Conservation (phyloP, 2,888 invertebrate species). For the Drosophila atripex region DNA sequence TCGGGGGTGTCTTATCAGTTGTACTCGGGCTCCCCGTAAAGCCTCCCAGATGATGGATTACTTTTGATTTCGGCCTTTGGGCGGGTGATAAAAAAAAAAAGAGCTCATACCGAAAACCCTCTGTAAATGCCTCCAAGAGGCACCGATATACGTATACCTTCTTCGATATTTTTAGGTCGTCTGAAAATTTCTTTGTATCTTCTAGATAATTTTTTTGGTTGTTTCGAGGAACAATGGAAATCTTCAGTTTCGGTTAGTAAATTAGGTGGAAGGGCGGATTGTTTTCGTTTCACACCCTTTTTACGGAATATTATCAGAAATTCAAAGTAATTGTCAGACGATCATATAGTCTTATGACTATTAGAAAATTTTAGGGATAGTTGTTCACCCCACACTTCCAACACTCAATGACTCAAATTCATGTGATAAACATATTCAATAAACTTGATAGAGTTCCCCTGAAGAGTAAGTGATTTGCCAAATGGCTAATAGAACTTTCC, state of each 20-base stretch:
- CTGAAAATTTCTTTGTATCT: constrained; percentile 21
- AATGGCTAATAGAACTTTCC: not conserved
- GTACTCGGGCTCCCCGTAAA: constrained; percentile 69
- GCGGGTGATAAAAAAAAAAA: constrained; percentile 64
- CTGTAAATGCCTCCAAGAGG: constrained; percentile 57
- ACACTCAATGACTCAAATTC: constrained; percentile 24
- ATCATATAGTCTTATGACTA: not conserved
- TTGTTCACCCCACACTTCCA: not conserved
- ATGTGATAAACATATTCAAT: constrained; percentile 19
- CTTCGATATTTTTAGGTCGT: constrained; percentile 36
- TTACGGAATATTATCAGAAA: not conserved
- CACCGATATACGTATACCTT: too few species aligned
- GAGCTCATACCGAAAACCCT: constrained; percentile 12
- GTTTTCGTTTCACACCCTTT: constrained; percentile 26
- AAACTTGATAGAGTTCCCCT: constrained; percentile 18
- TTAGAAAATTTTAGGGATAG: not conserved
- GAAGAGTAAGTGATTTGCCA: constrained; percentile 10
- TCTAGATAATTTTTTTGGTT: constrained; percentile 23
- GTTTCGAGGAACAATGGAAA: constrained; percentile 9
- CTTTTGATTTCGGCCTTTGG: constrained; percentile 76
- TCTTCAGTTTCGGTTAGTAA: constrained; percentile 6
- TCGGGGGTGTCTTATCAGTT: constrained; percentile 57
- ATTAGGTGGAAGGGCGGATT: not conserved
- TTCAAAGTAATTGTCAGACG: not conserved
- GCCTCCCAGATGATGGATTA: constrained; percentile 76